Evolutionary conservation across 2,888 invertebrate genomes (phyloP).

Genomic region (Dastarcus helophoroides): DNA sequence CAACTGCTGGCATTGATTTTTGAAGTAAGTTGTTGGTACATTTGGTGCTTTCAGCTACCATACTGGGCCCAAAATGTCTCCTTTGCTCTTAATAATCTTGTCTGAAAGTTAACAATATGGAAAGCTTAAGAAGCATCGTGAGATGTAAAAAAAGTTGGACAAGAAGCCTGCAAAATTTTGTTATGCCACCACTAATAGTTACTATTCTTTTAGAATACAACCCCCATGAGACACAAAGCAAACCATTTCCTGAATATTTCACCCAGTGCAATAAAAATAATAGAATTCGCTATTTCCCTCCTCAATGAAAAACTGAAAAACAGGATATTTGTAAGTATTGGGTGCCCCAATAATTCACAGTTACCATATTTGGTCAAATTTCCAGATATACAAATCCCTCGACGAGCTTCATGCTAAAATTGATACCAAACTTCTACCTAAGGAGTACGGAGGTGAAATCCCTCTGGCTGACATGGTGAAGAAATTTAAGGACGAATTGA

Average conservation of each 20-base stretch:
- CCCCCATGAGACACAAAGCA: constrained; percentile 83
- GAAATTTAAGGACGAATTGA: constrained; percentile 53
- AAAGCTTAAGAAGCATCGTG: too few species aligned
- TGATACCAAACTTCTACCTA: constrained; percentile 65
- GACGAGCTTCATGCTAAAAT: constrained; percentile 62
- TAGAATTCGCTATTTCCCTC: constrained; percentile 71
- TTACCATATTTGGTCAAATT: constrained; percentile 7
- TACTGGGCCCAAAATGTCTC: too few species aligned
- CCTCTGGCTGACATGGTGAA: constrained; percentile 73
- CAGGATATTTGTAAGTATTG: constrained; percentile 57
- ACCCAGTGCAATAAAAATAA: constrained; percentile 64
- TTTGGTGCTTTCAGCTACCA: too few species aligned
- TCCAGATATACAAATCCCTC: constrained; percentile 60
- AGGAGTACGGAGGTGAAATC: constrained; percentile 79
- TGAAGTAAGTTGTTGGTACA: too few species aligned
- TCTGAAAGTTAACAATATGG: too few species aligned
- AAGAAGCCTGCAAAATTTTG: too few species aligned
- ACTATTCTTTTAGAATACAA: constrained; percentile 60
- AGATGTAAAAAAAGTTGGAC: too few species aligned
- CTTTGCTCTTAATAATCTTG: too few species aligned
- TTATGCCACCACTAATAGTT: too few species aligned
- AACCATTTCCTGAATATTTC: constrained; percentile 82
- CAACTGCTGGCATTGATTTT: too few species aligned
- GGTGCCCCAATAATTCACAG: background rate
- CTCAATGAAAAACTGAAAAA: constrained; percentile 76